Evolutionary conservation across 2,113 vertebrate genomes (phyloP), one percentile per base, ranked within the genome.

Genomic region (Pagrus major): DNA sequence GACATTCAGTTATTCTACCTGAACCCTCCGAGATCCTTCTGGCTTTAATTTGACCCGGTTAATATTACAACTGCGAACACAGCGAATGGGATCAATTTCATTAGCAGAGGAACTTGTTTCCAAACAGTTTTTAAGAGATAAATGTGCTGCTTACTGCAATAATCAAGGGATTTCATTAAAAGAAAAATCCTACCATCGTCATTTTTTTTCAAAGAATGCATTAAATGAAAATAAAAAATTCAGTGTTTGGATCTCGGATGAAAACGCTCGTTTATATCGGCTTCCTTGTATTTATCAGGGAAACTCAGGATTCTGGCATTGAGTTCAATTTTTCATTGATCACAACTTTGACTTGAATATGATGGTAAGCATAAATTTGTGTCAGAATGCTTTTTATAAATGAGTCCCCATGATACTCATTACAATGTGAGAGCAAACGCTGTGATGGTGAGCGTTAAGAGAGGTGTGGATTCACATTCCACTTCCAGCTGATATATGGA

Each of bases 351-450:
- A 52, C 37, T 54, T 9, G 9, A 33, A 76, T 83, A 70, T 67
- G 65, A 68, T 47, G 33, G 33, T 41, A 11, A 79, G 71, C 44
- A 72, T 80, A 78, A n/a, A 82, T 88, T 75, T 80, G 67, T 49
- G 54, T 87, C 67, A 80, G 54, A 27, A 23, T 61, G 42, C 29
- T 64, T 75, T n/a, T 66, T 29, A 55, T n/a, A 75, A 88, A 83
- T 35, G 47, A 71, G 76, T 70, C 82, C 65, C 72, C 31, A 21
- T 3, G 75, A 84, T 52, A 44, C 76, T 86, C 78, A 70, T 86
- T 86, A 77, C 39, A 81, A 74, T 60, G 47, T 27, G 6, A 7
- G 44, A 73, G 64, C n/a, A 80, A 80, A 56, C 1, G 4, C 51
- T 14, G 44, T 12, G 33, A 79, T 33, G n/a, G 60, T 6, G 29